A percentile compares a stretch with the other conserved stretches of the same genome.
Conservation (phyloP, 1,140 invertebrate species). For the Latrodectus geometricus region DNA sequence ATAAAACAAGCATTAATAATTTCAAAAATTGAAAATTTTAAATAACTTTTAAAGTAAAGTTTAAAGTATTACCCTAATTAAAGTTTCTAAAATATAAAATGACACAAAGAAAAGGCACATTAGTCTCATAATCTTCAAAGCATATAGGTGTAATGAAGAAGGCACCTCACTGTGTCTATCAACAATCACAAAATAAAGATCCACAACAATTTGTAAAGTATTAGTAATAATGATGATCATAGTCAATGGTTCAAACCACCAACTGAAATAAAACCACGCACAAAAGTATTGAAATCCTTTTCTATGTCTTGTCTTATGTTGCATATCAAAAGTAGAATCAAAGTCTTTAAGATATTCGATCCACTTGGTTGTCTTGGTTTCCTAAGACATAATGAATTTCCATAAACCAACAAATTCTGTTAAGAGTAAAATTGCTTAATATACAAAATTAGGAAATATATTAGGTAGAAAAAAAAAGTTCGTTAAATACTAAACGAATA, state of each 20-base stretch:
- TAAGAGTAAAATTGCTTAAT: too few relatives aligned
- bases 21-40: neutral
- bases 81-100: slow-evolving; percentile 11
- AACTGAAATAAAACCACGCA: slow-evolving; percentile 3
- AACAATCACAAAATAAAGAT: neutral
- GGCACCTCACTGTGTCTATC: neutral
- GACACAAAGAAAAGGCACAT: neutral
- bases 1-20: too few relatives aligned
- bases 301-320: neutral
- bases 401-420: neutral
- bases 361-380: neutral
- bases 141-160: neutral
- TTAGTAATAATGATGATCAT: neutral
- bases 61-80: slow-evolving; percentile 10
- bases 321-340: neutral
- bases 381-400: neutral
- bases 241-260: slow-evolving; percentile 29
- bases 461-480: too few relatives aligned
- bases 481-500: too few relatives aligned
- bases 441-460: too few relatives aligned
- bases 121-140: neutral
- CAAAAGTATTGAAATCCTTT: neutral
- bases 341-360: neutral
- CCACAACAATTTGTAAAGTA: neutral
- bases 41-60: too few relatives aligned